Conservation (phyloP, 2,888 invertebrate genomes). For the Saturnia pavonia region DNA sequence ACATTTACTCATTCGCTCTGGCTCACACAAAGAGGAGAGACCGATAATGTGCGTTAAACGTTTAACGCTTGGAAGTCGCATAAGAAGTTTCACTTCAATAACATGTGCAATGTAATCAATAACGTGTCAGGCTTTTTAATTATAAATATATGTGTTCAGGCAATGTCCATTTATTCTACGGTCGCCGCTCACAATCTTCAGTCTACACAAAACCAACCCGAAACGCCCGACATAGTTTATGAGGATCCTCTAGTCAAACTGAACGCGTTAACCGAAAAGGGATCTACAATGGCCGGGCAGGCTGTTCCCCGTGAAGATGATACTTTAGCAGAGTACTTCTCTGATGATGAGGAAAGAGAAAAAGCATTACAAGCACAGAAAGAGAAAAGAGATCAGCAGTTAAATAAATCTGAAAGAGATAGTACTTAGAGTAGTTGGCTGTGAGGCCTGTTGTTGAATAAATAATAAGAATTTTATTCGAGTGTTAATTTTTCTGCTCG, state of each 20-base stretch:
- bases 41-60: too few species aligned
- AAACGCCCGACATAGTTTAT: slow-evolving; percentile 43
- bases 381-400: slow-evolving; percentile 59
- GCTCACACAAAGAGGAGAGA: too few species aligned
- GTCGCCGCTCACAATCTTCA: slow-evolving; percentile 68
- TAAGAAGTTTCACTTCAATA: too few species aligned
- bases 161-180: slow-evolving; percentile 84
- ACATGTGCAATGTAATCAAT: not conserved
- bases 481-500: slow-evolving; percentile 17
- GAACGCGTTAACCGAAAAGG: slow-evolving; percentile 58
- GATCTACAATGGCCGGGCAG: slow-evolving; percentile 61
- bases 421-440: slow-evolving; percentile 56
- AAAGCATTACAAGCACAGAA: slow-evolving; percentile 64
- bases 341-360: slow-evolving; percentile 76
- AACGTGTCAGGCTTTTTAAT: not conserved
- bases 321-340: slow-evolving; percentile 72
- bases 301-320: slow-evolving; percentile 56
- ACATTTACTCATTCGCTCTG: too few species aligned
- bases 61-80: too few species aligned
- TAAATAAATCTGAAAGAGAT: slow-evolving; percentile 63
- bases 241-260: slow-evolving; percentile 64
- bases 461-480: slow-evolving; percentile 15
- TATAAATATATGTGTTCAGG: slow-evolving; percentile 54
- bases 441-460: slow-evolving; percentile 45
- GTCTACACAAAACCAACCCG: slow-evolving; percentile 41